These are phyloP conservation scores for Pangasianodon gigas DNA, from an alignment of 2,113 vertebrate species.

Conservation along the genomic window DNA sequence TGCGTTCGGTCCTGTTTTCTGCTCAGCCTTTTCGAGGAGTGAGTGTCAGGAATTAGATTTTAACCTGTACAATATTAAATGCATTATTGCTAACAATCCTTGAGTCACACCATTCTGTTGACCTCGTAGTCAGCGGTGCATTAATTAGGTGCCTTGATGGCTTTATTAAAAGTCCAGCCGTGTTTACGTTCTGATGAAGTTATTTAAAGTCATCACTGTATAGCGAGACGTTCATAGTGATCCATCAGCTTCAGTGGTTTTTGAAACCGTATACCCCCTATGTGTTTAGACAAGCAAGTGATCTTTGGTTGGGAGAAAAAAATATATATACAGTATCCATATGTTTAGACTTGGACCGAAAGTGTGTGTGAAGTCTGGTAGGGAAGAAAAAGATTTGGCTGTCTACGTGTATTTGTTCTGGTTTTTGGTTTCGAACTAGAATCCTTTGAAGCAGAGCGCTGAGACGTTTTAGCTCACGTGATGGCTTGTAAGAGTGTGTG, in stretches of 20 bases:
- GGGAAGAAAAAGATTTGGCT: not conserved
- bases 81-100: not conserved
- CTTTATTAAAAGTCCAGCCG: not conserved
- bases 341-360: not conserved
- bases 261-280: not conserved
- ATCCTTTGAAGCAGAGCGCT: not conserved
- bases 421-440: not conserved
- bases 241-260: not conserved
- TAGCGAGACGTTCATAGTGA: not conserved
- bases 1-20: constrained; percentile 19
- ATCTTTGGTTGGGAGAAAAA: not conserved
- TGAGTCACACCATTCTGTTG: not conserved
- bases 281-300: not conserved
- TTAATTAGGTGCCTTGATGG: not conserved
- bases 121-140: not conserved
- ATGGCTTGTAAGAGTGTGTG: not conserved
- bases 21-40: not conserved
- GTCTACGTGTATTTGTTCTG: not conserved
- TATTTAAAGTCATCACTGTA: not conserved
- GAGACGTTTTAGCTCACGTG: not conserved
- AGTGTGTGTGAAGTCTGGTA: not conserved
- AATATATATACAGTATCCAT: not conserved
- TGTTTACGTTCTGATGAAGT: not conserved
- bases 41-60: no score
- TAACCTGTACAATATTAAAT: not conserved